Evolutionary conservation across 2,888 invertebrate genomes (phyloP).

Genomic region (Sminthurinus aureus): DNA sequence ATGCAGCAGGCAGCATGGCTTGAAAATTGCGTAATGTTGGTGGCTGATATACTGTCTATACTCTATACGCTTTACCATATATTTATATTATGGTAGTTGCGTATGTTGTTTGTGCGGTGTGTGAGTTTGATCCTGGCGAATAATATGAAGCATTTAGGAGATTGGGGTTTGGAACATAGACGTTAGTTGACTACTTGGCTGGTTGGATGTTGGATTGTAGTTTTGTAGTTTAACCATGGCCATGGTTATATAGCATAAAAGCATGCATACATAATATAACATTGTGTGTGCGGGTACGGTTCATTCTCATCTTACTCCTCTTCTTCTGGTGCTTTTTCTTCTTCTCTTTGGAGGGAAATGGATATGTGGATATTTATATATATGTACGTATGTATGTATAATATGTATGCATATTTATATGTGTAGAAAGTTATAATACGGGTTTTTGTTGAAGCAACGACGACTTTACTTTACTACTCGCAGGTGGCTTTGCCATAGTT

Average conservation of each 20-base stretch:
- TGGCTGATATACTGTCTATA: too few species aligned
- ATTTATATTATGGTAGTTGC: too few species aligned
- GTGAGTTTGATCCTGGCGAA: background rate
- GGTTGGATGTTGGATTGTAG: background rate
- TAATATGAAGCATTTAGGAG: too few species aligned
- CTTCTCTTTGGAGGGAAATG: background rate
- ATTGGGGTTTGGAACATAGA: too few species aligned
- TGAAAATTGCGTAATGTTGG: too few species aligned
- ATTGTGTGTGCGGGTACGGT: background rate
- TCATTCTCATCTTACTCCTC: too few species aligned
- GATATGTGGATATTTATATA: background rate
- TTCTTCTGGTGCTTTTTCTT: background rate
- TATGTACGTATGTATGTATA: background rate
- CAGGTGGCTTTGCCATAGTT: slow-evolving; percentile 16
- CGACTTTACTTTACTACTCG: background rate
- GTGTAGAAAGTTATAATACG: background rate
- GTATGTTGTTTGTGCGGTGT: slow-evolving; percentile 15
- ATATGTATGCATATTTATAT: slow-evolving; percentile 1
- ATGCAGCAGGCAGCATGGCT: too few species aligned
- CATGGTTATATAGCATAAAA: slow-evolving; percentile 9
- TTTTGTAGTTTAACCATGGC: background rate
- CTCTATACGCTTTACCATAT: too few species aligned
- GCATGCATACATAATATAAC: background rate
- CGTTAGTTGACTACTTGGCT: too few species aligned
- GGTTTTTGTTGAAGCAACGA: background rate